Base-by-base conservation (phyloP, 1,140 invertebrate species). In the Helicoverpa armigera region DNA sequence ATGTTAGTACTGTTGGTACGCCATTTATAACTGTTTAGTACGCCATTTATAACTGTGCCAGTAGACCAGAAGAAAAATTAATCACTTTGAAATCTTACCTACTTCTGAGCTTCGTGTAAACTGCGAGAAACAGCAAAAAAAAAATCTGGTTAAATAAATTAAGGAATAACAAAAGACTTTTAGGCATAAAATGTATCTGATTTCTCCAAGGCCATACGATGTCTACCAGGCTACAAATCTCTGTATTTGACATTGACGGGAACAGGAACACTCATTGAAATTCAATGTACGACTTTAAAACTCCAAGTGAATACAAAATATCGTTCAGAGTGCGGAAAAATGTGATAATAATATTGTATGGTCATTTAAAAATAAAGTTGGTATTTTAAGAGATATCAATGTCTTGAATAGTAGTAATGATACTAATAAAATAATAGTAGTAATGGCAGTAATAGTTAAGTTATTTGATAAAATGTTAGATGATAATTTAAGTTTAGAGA, bases 171-270 rank as follows among this genome's bases (percentile, higher is more conserved):
- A 43, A 43, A 43, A 43, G 35, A 43, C 35, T 7, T 35, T 35
- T 43, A 3, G 35, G 35, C 9, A 43, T 43, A 9, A 43, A 43
- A 43, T 9, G 35, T 43, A 43, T 43, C 35, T 43, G 35, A 43
- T 43, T 5, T 3, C 16, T n/a, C n/a, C 63, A 67, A 67, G 63
- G 63, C 48, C 18, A 16, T 13, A 23, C 29, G 16, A n/a, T 67
- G 35, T 67, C 63, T 48, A 65, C 61, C 48, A 67, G 48, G 11
- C 16, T 35, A 16, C 63, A 43, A 67, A 67, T 50, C 61, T 65
- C 61, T 43, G 14, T 31, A 65, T 16, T 35, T 43, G 31, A 31
- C 63, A 67, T 67, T 67, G 63, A 18, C 48, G 11, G 58, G 58
- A 67, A 35, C n/a, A 67, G 43, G 48, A 23, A 12, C 10, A 48